Evolutionary conservation across 2,113 vertebrate genomes (phyloP), one percentile per base, ranked within the genome.

Genomic region (Peucedramus taeniatus): DNA sequence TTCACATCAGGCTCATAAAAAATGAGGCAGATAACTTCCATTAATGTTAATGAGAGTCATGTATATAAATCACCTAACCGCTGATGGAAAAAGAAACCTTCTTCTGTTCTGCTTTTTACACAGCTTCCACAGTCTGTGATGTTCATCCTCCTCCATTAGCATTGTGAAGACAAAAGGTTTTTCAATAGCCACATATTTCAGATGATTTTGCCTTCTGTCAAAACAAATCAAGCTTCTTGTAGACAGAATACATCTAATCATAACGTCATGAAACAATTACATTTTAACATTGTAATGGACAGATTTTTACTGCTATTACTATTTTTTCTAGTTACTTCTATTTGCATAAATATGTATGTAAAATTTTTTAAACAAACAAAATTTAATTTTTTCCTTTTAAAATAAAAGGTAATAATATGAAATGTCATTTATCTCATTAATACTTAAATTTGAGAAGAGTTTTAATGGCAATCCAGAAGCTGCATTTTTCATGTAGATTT

Each of bases 1-100:
- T 94, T 95, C 92, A 81, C 92, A 95, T 96, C 88, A 90, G 92
- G 76, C 68, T 93, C 76, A 92, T 95, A 96, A 96, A 97, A 94
- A 95, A 95, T 93, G 92, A 96, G 93, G 85, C 90, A 94, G 94
- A 94, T 95, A 92, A 83, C 92, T 96, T 63, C 72, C 88, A 92
- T 96, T 96, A 96, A 94, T 94, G 92, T 88, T 97, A 96, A 97
- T 94, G 90, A 95, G 87, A 96, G 82, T 83, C 88, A 71, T 88
- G 94, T 83, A 68, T 63, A 96, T 96, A 97, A 95, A 96, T 97
- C 95, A 96, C 83, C 69, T 60, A 83, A 90, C 22, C 0, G 0
- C 44, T 89, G 64, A 71, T 2, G 13, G 44, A 65, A 49, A 87
- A 87, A 86, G 47, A 91, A 95, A 88, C 79, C 68, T 60, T 94